Conservation (phyloP, 1,140 invertebrate species). For the Panagrolaimus sp. region DNA sequence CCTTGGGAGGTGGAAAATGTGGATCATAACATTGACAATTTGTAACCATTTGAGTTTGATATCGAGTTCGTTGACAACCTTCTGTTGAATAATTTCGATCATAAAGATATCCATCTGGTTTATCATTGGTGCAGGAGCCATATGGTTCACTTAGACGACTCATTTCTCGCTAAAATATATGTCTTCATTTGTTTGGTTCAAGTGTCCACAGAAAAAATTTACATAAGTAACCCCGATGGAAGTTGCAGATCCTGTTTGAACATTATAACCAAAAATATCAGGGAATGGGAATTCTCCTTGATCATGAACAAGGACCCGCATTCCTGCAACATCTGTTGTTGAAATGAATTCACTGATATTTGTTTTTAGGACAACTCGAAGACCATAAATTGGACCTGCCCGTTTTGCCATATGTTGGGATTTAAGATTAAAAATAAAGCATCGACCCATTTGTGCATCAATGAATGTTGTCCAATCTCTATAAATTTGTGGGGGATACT, state of each 20-base stretch:
- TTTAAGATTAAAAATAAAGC: slow-evolving; percentile 35
- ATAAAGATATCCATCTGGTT: slow-evolving; percentile 32
- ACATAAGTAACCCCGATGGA: slow-evolving; percentile 27
- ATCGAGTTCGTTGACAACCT: slow-evolving; percentile 33
- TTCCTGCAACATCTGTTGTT: slow-evolving; percentile 31
- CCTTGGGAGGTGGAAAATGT: slow-evolving; percentile 20
- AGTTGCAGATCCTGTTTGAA: slow-evolving; percentile 9
- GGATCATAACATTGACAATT: slow-evolving; percentile 29
- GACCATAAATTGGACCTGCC: slow-evolving; percentile 40
- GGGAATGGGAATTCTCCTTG: slow-evolving; percentile 34
- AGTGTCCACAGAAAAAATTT: neutral
- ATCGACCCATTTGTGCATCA: slow-evolving; percentile 37
- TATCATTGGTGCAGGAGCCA: slow-evolving; percentile 26
- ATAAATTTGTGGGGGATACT: slow-evolving; percentile 1
- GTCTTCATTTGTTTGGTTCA: neutral
- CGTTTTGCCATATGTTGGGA: slow-evolving; percentile 21
- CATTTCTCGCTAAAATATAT: slow-evolving; percentile 16
- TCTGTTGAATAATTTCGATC: slow-evolving; percentile 26
- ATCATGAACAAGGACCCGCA: slow-evolving; percentile 39
- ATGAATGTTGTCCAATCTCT: slow-evolving; percentile 32
- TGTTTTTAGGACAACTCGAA: slow-evolving; percentile 36
- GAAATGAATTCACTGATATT: slow-evolving; percentile 34
- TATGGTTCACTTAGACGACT: slow-evolving; percentile 27
- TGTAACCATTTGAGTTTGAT: slow-evolving; percentile 21
- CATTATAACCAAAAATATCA: slow-evolving; percentile 40